Evolutionary conservation across 1,140 invertebrate genomes (phyloP).

Genomic region (Drosophila oshimai): DNA sequence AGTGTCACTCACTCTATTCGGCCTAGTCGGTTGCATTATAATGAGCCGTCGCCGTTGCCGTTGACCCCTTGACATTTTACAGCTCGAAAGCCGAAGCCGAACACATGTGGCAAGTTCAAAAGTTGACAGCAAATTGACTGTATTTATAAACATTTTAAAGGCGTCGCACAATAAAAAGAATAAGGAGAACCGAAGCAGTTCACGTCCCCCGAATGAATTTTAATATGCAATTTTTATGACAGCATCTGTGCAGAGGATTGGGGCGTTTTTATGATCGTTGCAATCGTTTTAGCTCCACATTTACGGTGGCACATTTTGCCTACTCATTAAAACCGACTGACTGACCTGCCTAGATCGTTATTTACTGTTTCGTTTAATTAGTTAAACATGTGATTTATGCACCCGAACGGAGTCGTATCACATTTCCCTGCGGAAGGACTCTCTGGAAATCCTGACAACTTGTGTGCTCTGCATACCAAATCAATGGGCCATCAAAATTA

Average conservation of each 20-base stretch:
- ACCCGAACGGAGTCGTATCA: slow-evolving; percentile 9
- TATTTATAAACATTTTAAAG: slow-evolving; percentile 78
- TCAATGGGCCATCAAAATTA: slow-evolving; percentile 60
- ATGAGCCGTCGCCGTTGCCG: slow-evolving; percentile 39
- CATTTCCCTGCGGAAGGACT: slow-evolving; percentile 1
- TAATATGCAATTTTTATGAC: slow-evolving; percentile 75
- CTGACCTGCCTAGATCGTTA: slow-evolving; percentile 46
- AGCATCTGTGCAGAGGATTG: slow-evolving; percentile 18
- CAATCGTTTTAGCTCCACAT: slow-evolving; percentile 23
- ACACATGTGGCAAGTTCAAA: slow-evolving; percentile 79
- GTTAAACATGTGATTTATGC: slow-evolving; percentile 69
- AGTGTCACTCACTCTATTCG: slow-evolving; percentile 52
- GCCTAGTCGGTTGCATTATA: slow-evolving; percentile 25
- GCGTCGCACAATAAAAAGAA: slow-evolving; percentile 45
- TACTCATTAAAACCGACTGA: slow-evolving; percentile 53
- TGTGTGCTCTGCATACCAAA: slow-evolving; percentile 40
- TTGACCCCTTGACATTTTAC: slow-evolving; percentile 68
- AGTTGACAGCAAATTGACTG: slow-evolving; percentile 79
- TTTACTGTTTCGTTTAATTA: slow-evolving; percentile 65
- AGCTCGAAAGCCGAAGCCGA: slow-evolving; percentile 45
- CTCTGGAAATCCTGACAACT: neutral
- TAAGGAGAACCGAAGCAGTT: slow-evolving; percentile 21
- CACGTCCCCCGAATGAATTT: slow-evolving; percentile 64
- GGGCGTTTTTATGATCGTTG: slow-evolving; percentile 39
- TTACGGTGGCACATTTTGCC: slow-evolving; percentile 63